Evolutionary conservation across 2,797 vertebrate genomes (phyloP), one percentile per base, ranked within the genome.

Genomic region (Spinibarbus caldwelli): DNA sequence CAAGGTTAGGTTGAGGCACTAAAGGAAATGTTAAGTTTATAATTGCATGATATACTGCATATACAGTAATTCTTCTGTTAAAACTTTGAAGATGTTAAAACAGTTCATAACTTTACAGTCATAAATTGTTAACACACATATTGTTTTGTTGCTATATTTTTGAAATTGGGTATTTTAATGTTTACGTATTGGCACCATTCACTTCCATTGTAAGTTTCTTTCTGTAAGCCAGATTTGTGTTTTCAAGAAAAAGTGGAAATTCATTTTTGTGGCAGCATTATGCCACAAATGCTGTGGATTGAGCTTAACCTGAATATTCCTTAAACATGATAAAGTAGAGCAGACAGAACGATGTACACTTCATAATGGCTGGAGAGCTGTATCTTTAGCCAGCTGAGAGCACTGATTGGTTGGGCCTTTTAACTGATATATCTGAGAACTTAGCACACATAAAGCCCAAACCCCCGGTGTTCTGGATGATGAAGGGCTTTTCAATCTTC

Each of bases 381-480:
- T 31, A 84, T 87, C 15, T 57, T 80, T 68, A 23, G 38, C 38
- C 45, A 19, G 72, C 85, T 45, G 36, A 47, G 92, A 90, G 91
- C 93, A 95, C 92, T 94, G 93, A 95, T 95, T 93, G 90, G 89
- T 88, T 89, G 87, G 38, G 87, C 85, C 90, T 87, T 89, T 91
- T 94, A 93, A 94, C 94, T 94, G 93, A 95, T 94, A 92, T 92
- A 89, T 91, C 90, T 87, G 88, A 67, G 84, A 92, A 93, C 90
- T 90, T 89, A 89, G 6, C 84, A 87, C 91, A 88, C 83, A 78
- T 76, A 81, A 86, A 73, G 70, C 82, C 59, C 78, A 93, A 93
- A 93, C 87, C 92, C 92, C 90, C 2, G 3, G 85, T 88, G 93
- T 91, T 87, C 85, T 73, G 86, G 89, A 91, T 91, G 92, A 92